Evolutionary conservation across 2,113 vertebrate genomes (phyloP).

Genomic region (Corydoras sp.): DNA sequence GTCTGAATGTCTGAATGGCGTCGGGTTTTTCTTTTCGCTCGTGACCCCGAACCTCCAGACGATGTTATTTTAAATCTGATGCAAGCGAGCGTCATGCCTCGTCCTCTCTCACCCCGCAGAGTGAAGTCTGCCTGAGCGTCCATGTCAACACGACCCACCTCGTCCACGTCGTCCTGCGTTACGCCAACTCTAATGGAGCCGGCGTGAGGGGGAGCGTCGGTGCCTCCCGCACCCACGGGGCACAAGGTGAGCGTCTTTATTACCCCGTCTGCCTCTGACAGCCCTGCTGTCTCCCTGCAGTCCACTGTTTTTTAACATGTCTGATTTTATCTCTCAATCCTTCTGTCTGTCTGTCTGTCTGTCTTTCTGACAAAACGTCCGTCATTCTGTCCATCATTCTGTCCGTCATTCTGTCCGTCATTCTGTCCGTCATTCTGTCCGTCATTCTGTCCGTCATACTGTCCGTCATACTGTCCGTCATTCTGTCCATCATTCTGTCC

Average conservation of each 20-base stretch:
- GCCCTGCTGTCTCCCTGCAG: not conserved
- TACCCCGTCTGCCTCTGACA: not conserved
- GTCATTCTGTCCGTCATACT: too few relatives aligned
- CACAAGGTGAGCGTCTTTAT: constrained; percentile 69
- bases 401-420: not conserved
- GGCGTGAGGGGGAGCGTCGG: constrained; percentile 67
- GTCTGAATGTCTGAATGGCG: too few relatives aligned
- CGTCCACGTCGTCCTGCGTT: constrained; percentile 80
- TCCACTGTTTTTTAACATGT: not conserved
- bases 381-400: not conserved
- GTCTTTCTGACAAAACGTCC: not conserved
- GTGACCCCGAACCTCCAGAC: too few relatives aligned
- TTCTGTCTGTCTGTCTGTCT: not conserved
- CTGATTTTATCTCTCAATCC: not conserved
- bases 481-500: too few relatives aligned
- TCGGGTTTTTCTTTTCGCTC: too few relatives aligned
- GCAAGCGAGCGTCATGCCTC: not conserved
- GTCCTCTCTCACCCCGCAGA: constrained; percentile 74
- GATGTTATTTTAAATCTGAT: too few relatives aligned
- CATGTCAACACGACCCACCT: constrained; percentile 69
- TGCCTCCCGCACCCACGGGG: constrained; percentile 60
- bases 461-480: too few relatives aligned
- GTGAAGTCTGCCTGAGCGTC: constrained; percentile 80
- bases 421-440: too few relatives aligned
- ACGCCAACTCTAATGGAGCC: constrained; percentile 71